phyloP scores from a whole-genome alignment of 1,140 invertebrate species.

The Apis mellifera region DNA sequence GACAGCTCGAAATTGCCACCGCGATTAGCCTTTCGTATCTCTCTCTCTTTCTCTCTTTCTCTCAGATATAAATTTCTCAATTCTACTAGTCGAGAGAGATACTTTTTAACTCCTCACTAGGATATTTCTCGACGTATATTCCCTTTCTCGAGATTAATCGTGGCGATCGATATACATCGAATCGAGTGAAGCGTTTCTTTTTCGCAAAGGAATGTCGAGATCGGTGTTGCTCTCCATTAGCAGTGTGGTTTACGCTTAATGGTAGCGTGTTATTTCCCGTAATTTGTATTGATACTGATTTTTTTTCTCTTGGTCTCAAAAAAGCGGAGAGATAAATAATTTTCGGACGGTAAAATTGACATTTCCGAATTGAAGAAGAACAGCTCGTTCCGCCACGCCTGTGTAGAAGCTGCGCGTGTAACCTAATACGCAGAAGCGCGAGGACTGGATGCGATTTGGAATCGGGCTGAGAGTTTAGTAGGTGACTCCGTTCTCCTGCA shows the following conservation, averaged over 20 bases:
- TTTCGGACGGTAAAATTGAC: neutral
- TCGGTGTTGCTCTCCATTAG: neutral
- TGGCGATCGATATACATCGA: neutral
- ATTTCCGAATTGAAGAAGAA: neutral
- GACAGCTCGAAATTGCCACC: slow-evolving; percentile 48
- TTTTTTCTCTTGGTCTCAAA: neutral
- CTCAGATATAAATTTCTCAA: neutral
- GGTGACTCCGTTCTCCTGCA: slow-evolving; percentile 59
- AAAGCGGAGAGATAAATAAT: neutral
- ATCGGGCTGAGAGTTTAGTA: slow-evolving; percentile 63
- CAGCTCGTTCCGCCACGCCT: neutral
- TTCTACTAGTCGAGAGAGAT: too few species aligned
- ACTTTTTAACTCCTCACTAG: too few species aligned
- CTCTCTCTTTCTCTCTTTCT: neutral
- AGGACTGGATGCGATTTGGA: slow-evolving; percentile 53
- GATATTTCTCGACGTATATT: too few species aligned
- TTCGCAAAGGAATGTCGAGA: neutral
- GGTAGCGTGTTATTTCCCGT: neutral
- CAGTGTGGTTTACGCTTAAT: neutral
- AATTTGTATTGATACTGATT: neutral
- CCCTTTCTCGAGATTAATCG: neutral
- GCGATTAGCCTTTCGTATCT: too few species aligned
- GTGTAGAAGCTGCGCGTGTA: neutral
- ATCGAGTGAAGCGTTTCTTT: neutral
- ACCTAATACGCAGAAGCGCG: slow-evolving; percentile 7